These are phyloP conservation scores for Smutsia temminckii DNA, from an alignment of 2,797 vertebrate species.

Conservation along the genomic window DNA sequence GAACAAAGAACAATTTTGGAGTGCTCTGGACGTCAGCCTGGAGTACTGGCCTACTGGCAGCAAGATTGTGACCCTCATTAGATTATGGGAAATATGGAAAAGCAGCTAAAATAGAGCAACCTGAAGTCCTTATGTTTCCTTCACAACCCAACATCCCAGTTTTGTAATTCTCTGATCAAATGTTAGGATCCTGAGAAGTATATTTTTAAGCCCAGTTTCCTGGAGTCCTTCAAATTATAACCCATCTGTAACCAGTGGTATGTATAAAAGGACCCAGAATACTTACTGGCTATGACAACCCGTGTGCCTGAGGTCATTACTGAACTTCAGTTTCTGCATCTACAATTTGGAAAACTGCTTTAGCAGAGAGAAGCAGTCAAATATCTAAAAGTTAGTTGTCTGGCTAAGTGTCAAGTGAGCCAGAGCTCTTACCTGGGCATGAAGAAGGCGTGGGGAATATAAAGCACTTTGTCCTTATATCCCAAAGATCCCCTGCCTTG, in stretches of 20 bases:
- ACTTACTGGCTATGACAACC: background rate
- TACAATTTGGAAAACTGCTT: background rate
- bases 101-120: background rate
- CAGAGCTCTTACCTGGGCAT: too few species aligned
- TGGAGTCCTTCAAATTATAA: background rate
- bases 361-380: background rate
- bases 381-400: background rate
- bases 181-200: background rate
- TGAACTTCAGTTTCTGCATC: background rate
- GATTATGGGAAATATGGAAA: background rate
- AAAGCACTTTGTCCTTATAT: too few species aligned
- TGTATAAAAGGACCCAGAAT: background rate
- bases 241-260: background rate
- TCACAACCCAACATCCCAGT: background rate
- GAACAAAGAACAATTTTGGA: background rate
- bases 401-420: background rate
- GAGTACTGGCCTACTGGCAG: background rate
- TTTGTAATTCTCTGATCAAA: background rate
- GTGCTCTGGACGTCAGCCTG: background rate
- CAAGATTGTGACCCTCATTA: background rate
- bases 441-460: background rate
- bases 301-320: background rate
- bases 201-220: background rate
- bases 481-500: accelerated
- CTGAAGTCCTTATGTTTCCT: background rate